Percentiles rank a stretch among this genome's conserved stretches.
Evolutionary conservation across 2,113 vertebrate species (phyloP).

Genomic region (Alligator sinensis): DNA sequence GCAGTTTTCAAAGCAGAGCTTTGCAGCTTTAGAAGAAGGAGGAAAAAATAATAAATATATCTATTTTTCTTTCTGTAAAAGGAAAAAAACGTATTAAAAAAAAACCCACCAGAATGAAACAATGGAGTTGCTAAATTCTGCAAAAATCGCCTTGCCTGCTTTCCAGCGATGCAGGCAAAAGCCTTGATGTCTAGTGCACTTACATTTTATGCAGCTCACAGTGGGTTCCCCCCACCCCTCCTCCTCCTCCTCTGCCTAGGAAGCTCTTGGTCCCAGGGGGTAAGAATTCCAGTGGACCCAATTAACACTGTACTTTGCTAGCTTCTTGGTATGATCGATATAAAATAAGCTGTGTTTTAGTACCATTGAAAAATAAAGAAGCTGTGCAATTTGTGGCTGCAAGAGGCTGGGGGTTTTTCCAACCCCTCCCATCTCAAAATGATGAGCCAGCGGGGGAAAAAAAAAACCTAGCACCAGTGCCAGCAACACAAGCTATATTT

Average conservation of each 20-base stretch:
- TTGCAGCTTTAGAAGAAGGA: slow-evolving; percentile 65
- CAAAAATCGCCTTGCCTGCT: neutral
- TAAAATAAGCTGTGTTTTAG: slow-evolving; percentile 79
- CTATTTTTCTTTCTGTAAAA: neutral
- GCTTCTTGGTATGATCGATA: slow-evolving; percentile 77
- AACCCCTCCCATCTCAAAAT: neutral
- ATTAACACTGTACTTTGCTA: slow-evolving; percentile 81
- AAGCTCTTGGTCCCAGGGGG: slow-evolving; percentile 70
- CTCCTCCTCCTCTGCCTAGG: slow-evolving; percentile 61
- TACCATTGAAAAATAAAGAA: slow-evolving; percentile 72
- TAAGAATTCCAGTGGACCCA: slow-evolving; percentile 83
- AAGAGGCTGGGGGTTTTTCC: neutral
- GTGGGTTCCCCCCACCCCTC: slow-evolving; percentile 46
- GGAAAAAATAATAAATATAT: slow-evolving; percentile 57
- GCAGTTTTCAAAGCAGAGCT: slow-evolving; percentile 78
- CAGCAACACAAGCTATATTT: slow-evolving; percentile 29
- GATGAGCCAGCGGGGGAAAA: neutral
- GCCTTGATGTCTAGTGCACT: slow-evolving; percentile 63
- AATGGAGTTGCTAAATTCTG: slow-evolving; percentile 48
- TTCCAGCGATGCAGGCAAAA: slow-evolving; percentile 61
- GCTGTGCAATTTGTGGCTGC: slow-evolving; percentile 54
- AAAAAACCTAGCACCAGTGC: neutral
- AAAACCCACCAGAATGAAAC: neutral
- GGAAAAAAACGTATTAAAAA: neutral
- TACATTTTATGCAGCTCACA: slow-evolving; percentile 53